phyloP scores from a whole-genome alignment of 1,140 invertebrate genomes.

The Triops longicaudatus region DNA sequence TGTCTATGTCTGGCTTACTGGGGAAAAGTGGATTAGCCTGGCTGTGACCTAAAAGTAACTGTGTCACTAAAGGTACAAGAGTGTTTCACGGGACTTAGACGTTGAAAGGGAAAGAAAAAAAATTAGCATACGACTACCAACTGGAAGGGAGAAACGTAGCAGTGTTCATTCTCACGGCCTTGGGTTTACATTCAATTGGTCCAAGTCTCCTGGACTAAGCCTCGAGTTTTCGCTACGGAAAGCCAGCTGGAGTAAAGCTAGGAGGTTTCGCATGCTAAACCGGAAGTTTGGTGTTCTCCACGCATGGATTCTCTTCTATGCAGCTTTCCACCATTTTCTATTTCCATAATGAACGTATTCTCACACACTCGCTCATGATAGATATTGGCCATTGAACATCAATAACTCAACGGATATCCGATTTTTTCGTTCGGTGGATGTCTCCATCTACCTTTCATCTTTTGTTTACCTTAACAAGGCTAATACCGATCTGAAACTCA shows the following conservation, averaged over 20 bases:
- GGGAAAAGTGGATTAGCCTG: no score
- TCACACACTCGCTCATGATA: not conserved
- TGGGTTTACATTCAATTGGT: not conserved
- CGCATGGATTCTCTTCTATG: not conserved
- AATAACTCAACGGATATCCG: not conserved
- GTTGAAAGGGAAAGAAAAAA: not conserved
- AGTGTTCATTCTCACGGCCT: not conserved
- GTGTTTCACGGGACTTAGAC: not conserved
- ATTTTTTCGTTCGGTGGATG: not conserved
- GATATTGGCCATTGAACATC: not conserved
- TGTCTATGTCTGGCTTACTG: no score
- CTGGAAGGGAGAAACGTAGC: not conserved
- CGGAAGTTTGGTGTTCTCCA: slow-evolving; percentile 1
- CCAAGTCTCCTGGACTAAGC: not conserved
- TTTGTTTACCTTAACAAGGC: not conserved
- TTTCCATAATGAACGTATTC: slow-evolving; percentile 8
- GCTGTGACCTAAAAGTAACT: not conserved
- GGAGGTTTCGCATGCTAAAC: not conserved
- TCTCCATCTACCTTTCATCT: not conserved
- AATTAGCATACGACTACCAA: not conserved
- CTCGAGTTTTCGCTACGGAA: not conserved
- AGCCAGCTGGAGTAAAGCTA: not conserved
- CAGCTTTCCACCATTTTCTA: not conserved
- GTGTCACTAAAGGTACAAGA: not conserved
- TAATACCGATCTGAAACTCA: not conserved